phyloP scores from a whole-genome alignment of 1,140 invertebrate species.

The Epicauta chinensis region DNA sequence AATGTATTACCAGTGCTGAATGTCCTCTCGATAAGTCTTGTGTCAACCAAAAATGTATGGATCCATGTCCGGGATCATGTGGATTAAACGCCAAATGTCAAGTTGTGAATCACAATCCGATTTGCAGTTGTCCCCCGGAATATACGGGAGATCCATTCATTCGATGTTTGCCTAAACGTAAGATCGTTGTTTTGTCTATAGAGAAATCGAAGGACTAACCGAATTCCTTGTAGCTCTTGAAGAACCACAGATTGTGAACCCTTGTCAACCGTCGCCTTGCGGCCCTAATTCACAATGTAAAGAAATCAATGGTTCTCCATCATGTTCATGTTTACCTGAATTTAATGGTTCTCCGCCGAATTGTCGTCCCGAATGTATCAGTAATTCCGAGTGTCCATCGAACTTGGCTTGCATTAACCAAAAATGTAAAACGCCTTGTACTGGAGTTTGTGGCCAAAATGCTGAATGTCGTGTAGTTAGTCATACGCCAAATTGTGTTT shows the following conservation, averaged over 20 bases:
- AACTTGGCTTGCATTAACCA: conserved; percentile 67
- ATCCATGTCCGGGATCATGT: conserved; percentile 75
- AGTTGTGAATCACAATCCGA: conserved; percentile 57
- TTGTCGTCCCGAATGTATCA: conserved; percentile 71
- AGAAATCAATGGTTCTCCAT: conserved; percentile 49
- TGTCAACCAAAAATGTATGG: conserved; percentile 60
- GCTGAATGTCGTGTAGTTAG: conserved; percentile 61
- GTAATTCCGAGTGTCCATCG: conserved; percentile 68
- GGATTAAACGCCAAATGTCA: conserved; percentile 71
- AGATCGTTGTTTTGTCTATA: conserved; percentile 28
- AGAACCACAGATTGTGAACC: conserved; percentile 46
- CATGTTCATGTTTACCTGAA: conserved; percentile 64
- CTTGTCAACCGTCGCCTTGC: conserved; percentile 63
- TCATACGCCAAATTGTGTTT: conserved; percentile 59
- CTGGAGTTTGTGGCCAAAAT: conserved; percentile 54
- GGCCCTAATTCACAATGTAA: conserved; percentile 66
- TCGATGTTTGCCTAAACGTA: conserved; percentile 49
- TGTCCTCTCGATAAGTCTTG: conserved; percentile 56
- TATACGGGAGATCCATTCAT: conserved; percentile 74
- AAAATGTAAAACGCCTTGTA: conserved; percentile 73
- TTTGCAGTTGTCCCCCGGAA: conserved; percentile 73
- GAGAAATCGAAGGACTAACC: neutral
- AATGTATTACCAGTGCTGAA: conserved; percentile 59
- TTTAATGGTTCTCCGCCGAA: conserved; percentile 70
- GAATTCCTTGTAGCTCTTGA: conserved; percentile 38